These are phyloP conservation scores for Drosophila cognata DNA, from an alignment of 2,888 invertebrate species.

Conservation along the genomic window DNA sequence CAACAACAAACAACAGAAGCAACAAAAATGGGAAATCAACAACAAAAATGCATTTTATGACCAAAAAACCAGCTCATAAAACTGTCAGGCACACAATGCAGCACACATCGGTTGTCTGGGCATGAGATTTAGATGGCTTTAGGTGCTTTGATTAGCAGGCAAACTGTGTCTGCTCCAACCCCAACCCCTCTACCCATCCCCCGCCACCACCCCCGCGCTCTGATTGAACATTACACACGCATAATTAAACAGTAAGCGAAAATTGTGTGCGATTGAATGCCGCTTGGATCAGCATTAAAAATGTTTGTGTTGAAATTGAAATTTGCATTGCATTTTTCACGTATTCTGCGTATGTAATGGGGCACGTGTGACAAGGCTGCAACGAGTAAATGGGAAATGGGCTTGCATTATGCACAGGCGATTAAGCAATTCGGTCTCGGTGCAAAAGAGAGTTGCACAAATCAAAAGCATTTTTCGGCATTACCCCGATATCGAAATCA, in stretches of 20 bases:
- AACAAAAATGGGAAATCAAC: conserved; percentile 14
- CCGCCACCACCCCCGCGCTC: not conserved
- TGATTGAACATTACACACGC: conserved; percentile 64
- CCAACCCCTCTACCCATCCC: not conserved
- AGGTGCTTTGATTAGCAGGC: conserved; percentile 52
- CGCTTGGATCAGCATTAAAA: conserved; percentile 68
- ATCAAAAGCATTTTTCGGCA: conserved; percentile 62
- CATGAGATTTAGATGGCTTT: conserved; percentile 12
- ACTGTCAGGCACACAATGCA: conserved; percentile 50
- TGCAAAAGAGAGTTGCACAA: conserved; percentile 47
- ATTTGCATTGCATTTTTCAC: conserved; percentile 65
- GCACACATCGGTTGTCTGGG: conserved; percentile 1
- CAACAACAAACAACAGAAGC: conserved; percentile 45
- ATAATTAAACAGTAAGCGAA: conserved; percentile 67
- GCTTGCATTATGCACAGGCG: conserved; percentile 67
- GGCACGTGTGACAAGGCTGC: conserved; percentile 22
- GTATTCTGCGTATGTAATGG: conserved; percentile 34
- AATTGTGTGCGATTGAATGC: conserved; percentile 56
- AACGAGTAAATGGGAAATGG: not conserved
- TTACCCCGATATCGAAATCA: conserved; percentile 33
- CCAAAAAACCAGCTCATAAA: conserved; percentile 55
- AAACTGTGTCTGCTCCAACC: not conserved
- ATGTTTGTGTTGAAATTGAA: conserved; percentile 56
- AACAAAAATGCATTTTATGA: conserved; percentile 49
- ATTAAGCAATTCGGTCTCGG: conserved; percentile 65